Base-by-base conservation (phyloP, 1,140 invertebrate species). In the Metopolophium dirhodum region DNA sequence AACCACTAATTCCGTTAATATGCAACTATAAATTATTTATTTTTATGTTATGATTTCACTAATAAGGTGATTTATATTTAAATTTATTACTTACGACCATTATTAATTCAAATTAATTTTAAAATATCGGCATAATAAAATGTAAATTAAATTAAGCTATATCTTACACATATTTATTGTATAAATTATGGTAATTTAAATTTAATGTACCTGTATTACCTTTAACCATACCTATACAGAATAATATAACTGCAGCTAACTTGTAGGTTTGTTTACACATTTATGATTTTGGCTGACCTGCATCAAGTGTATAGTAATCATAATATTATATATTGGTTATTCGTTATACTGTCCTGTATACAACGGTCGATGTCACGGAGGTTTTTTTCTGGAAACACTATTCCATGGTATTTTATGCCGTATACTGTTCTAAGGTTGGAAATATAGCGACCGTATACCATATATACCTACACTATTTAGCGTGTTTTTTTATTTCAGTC, bases 41-140 rank as follows among this genome's bases (percentile, higher is more conserved):
- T 86, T 47, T 86, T 86, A 86, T 86, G 83, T 85, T 41, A 85
- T 85, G 37, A 86, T 47, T 86, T 86, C 85, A 7, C 41, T 41
- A 77, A 77, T 77, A 26, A 86, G 85, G 41, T 47, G 85, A 47
- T 86, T 86, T 86, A 41, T 47, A 47, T 86, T 86, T 86, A 49
- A 86, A 86, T 86, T 30, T 47, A 47, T 86, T 85, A 30, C 37
- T 77, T 18, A 77, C 61, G 61, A n/a, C 30, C n/a, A 77, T 77
- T 77, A 77, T 77, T 77, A n/a, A 77, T 77, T 77, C 61, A 77
- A 68, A 77, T 77, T n/a, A 77, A 77, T n/a, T 77, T 77, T 18
- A 77, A 77, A 77, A 77, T 77, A 77, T 77, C 61, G 61, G 30
- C 30, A 68, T 68, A 68, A 68, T 77, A 77, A 77, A 77, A 77